Conservation (phyloP, 2,113 vertebrate species). For the Apaloderma vittatum region DNA sequence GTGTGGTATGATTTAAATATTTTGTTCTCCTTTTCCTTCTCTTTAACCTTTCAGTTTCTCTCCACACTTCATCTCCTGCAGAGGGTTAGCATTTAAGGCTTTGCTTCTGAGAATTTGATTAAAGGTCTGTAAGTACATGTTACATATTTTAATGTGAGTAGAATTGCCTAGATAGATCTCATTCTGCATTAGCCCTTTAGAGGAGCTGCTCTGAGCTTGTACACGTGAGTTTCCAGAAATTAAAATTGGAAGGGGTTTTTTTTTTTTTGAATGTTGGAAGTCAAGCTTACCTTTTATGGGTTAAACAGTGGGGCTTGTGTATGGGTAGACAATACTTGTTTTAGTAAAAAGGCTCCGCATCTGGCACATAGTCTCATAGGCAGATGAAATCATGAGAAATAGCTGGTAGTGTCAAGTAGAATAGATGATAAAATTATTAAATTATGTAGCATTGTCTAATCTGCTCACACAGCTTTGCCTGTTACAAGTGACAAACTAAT, state of each 20-base stretch:
- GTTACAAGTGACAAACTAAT: conserved; percentile 75
- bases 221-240: neutral
- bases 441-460: conserved; percentile 73
- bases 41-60: neutral
- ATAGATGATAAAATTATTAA: conserved; percentile 74
- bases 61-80: neutral
- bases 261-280: neutral
- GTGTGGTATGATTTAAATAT: neutral
- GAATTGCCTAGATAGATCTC: neutral
- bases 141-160: neutral
- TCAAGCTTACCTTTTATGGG: neutral
- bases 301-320: neutral
- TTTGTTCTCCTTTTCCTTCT: neutral
- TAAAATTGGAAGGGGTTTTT: rapidly evolving
- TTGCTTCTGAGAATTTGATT: neutral
- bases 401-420: conserved; percentile 66
- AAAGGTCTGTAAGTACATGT: neutral
- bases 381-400: conserved; percentile 52
- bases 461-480: conserved; percentile 65
- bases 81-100: neutral
- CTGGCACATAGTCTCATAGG: neutral
- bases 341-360: neutral
- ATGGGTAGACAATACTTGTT: neutral
- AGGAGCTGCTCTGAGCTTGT: neutral
- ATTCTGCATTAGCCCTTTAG: neutral